These are phyloP conservation scores for Pedetes capensis DNA, from an alignment of 2,113 vertebrate genomes.

Conservation along the genomic window DNA sequence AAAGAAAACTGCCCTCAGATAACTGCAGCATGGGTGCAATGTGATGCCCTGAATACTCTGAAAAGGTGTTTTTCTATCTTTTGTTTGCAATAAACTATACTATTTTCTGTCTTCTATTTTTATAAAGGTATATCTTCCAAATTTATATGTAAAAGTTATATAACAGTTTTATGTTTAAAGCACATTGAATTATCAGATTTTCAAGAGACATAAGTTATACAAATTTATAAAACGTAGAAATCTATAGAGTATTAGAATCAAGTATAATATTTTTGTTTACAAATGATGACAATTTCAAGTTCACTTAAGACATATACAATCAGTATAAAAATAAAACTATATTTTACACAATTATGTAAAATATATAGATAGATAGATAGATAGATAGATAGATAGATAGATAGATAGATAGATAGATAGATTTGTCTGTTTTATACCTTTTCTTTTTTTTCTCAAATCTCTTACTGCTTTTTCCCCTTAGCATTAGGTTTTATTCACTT, in stretches of 20 bases:
- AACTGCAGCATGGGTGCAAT: background rate
- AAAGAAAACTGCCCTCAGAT: constrained; percentile 3
- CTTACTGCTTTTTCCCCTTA: background rate
- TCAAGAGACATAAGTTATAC: background rate
- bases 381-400: no score
- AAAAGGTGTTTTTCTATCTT: background rate
- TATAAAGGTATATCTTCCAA: background rate
- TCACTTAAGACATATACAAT: background rate
- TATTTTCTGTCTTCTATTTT: background rate
- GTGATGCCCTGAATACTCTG: background rate
- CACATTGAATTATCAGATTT: background rate
- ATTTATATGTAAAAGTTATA: background rate
- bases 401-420: no score
- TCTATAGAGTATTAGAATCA: background rate
- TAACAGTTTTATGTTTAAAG: background rate
- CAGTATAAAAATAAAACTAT: background rate
- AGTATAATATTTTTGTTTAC: background rate
- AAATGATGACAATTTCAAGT: background rate
- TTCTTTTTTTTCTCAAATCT: background rate
- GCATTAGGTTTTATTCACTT: background rate
- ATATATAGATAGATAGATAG: background rate
- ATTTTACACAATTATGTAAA: background rate
- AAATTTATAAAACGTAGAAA: background rate
- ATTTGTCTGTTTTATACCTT: background rate
- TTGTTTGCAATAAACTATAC: background rate